Percentiles rank a stretch among this genome's conserved stretches.
phyloP scores from a whole-genome alignment of 2,797 vertebrate genomes.

The Artibeus lituratus region DNA sequence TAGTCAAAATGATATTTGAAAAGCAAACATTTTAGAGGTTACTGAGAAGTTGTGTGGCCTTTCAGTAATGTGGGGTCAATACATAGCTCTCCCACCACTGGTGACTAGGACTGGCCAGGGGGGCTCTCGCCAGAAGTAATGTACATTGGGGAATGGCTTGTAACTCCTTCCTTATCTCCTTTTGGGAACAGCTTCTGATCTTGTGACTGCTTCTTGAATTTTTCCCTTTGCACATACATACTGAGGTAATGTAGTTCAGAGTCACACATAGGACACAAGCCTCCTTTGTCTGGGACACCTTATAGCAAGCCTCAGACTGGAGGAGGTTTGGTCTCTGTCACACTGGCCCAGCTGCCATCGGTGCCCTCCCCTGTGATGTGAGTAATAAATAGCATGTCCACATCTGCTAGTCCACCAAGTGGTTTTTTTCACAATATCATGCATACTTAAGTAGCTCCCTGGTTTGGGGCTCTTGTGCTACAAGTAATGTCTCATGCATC shows the following conservation, averaged over 20 bases:
- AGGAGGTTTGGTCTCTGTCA: not conserved
- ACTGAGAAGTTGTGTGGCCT: not conserved
- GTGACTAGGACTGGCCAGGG: not conserved
- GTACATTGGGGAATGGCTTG: not conserved
- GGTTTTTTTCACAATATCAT: not conserved
- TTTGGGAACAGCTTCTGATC: not conserved
- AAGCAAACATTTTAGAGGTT: not conserved
- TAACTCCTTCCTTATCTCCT: not conserved
- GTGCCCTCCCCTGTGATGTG: not conserved
- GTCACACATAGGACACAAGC: not conserved
- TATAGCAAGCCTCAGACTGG: not conserved
- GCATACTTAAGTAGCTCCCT: not conserved
- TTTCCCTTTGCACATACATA: not conserved
- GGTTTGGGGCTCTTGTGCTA: not conserved
- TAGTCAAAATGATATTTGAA: constrained; percentile 16
- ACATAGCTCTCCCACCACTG: not conserved
- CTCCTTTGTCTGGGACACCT: not conserved
- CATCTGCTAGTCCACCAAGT: not conserved
- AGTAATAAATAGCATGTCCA: not conserved
- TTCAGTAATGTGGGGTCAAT: not conserved
- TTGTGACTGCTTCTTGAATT: not conserved
- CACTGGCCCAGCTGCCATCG: not conserved
- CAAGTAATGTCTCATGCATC: not conserved
- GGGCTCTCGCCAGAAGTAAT: not conserved
- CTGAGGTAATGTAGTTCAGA: not conserved